phyloP scores from a whole-genome alignment of 2,113 vertebrate genomes.

The Vulpes lagopus region DNA sequence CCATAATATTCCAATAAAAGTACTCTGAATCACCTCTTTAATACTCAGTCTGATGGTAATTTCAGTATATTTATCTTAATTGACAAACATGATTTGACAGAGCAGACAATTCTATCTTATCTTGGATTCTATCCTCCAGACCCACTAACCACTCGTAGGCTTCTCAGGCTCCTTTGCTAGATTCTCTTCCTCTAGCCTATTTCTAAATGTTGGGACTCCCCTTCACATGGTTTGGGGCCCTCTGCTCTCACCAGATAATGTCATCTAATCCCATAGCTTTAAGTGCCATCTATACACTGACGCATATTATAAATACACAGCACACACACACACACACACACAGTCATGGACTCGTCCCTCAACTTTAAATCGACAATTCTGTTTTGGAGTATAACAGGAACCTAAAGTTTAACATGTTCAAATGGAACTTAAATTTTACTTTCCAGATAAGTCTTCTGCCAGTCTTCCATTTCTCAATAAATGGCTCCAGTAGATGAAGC shows the following conservation, averaged over 20 bases:
- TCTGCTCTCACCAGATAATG: background rate
- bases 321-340: no score
- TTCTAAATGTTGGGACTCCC: background rate
- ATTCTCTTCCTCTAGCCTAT: background rate
- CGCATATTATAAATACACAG: background rate
- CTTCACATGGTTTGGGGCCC: background rate
- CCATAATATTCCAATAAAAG: background rate
- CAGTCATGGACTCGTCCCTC: background rate
- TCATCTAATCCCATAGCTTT: background rate
- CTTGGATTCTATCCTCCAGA: background rate
- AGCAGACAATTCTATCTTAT: background rate
- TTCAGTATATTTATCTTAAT: background rate
- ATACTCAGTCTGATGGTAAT: background rate
- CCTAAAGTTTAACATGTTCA: background rate
- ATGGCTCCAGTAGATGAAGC: background rate
- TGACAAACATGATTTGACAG: background rate
- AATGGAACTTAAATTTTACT: conserved; percentile 9
- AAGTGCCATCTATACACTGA: background rate
- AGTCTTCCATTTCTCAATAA: conserved; percentile 20
- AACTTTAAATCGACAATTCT: background rate
- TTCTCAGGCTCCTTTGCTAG: background rate
- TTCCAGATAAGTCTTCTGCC: background rate
- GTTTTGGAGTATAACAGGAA: background rate
- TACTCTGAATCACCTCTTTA: background rate
- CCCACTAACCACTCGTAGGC: background rate